phyloP scores from a whole-genome alignment of 2,888 invertebrate species.

The Sacculina carcini region DNA sequence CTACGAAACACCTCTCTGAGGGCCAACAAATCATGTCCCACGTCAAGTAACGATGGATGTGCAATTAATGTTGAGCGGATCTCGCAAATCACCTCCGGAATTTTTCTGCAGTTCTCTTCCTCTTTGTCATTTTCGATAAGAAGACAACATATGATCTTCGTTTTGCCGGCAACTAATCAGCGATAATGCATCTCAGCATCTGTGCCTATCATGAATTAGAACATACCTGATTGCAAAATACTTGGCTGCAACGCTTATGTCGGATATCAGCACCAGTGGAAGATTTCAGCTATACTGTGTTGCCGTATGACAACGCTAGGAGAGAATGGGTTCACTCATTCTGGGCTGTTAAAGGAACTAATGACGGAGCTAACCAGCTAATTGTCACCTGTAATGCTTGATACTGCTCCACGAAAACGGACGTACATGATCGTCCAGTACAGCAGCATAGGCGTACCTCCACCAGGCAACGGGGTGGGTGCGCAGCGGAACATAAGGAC shows the following conservation, averaged over 20 bases:
- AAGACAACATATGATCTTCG: too few species aligned
- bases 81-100: neutral
- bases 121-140: too few species aligned
- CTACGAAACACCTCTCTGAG: constrained; percentile 32
- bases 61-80: constrained; percentile 4
- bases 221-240: too few species aligned
- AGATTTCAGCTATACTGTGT: too few species aligned
- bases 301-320: neutral
- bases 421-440: constrained; percentile 39
- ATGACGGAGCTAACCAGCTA: neutral
- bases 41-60: too few species aligned
- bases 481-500: constrained; percentile 29
- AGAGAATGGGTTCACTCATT: neutral
- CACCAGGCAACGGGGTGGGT: constrained; percentile 41
- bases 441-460: constrained; percentile 41
- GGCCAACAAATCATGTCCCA: neutral
- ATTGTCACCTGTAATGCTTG: constrained; percentile 30
- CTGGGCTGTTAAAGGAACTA: neutral
- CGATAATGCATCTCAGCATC: too few species aligned
- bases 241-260: too few species aligned
- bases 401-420: constrained; percentile 49
- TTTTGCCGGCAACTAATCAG: too few species aligned
- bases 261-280: too few species aligned
- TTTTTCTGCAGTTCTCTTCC: too few species aligned
- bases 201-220: too few species aligned